A percentile compares a stretch with the other conserved stretches of the same genome.
phyloP scores from a whole-genome alignment of 2,888 invertebrate genomes.

The Mesorhabditis spiculigera region DNA sequence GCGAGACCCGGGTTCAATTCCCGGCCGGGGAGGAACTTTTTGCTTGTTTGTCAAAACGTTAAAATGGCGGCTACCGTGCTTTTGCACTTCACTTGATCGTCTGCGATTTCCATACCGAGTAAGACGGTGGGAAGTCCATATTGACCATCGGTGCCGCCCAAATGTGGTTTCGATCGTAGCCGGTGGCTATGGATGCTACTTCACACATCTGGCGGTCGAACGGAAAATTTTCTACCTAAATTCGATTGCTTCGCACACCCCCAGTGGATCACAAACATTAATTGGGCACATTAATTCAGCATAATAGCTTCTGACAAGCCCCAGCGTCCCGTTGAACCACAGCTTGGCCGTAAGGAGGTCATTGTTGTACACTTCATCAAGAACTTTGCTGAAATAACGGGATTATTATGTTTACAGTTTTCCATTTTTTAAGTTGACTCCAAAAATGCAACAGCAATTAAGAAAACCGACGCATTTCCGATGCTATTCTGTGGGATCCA shows the following conservation, averaged over 20 bases:
- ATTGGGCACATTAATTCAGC: neutral
- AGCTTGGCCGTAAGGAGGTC: neutral
- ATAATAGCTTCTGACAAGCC: neutral
- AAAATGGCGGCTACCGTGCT: no score
- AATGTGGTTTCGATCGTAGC: neutral
- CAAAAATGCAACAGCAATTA: neutral
- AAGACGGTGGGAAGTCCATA: neutral
- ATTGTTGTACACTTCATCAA: neutral
- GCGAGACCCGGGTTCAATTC: conserved; percentile 51
- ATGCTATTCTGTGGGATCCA: neutral
- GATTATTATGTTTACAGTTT: neutral
- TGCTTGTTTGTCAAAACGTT: neutral
- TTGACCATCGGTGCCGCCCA: neutral
- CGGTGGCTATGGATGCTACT: neutral
- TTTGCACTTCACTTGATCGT: no score
- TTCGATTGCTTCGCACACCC: neutral
- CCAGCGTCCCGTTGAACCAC: neutral
- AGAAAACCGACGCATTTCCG: neutral
- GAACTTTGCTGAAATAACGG: neutral
- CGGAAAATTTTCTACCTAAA: neutral
- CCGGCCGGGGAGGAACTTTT: conserved; percentile 16
- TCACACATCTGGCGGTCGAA: neutral
- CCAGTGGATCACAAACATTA: neutral
- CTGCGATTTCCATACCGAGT: neutral
- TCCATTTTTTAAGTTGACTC: neutral